Conservation (phyloP, 1,140 invertebrate species). For the Sinella curviseta region DNA sequence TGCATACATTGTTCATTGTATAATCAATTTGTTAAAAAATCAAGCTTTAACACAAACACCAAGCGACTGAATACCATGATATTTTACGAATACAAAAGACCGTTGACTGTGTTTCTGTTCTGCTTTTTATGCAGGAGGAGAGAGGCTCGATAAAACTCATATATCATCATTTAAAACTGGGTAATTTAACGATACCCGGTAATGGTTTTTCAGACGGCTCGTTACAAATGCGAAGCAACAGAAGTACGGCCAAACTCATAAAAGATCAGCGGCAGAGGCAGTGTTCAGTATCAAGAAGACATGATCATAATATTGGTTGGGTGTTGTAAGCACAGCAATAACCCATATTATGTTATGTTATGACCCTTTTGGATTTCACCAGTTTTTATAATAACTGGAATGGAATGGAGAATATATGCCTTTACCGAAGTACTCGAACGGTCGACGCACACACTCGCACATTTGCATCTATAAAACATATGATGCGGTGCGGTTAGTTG, state of each 20-base stretch:
- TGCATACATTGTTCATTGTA: too few relatives aligned
- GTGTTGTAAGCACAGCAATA: not conserved
- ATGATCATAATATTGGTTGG: not conserved
- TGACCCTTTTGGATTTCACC: not conserved
- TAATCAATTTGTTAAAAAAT: not conserved
- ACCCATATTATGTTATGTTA: too few relatives aligned
- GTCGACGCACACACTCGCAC: not conserved
- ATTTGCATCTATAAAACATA: constrained; percentile 9
- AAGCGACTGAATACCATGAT: too few relatives aligned
- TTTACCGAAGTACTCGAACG: too few relatives aligned
- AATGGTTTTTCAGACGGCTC: not conserved
- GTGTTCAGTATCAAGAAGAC: not conserved
- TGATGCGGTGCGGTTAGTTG: too few relatives aligned
- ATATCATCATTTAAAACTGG: constrained; percentile 9
- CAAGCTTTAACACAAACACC: not conserved
- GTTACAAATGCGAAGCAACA: not conserved
- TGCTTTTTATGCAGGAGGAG: too few relatives aligned
- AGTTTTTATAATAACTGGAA: too few relatives aligned
- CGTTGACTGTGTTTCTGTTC: too few relatives aligned
- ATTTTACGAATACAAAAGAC: too few relatives aligned
- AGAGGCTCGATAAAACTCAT: not conserved
- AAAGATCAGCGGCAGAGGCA: not conserved
- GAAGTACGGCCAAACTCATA: not conserved
- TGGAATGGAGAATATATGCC: too few relatives aligned
- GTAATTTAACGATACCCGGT: constrained; percentile 11